Percentiles rank a stretch among this genome's conserved stretches.
Evolutionary conservation across 92 coral and sea anemone genomes (phyloP).

Genomic region (Metridium senile): DNA sequence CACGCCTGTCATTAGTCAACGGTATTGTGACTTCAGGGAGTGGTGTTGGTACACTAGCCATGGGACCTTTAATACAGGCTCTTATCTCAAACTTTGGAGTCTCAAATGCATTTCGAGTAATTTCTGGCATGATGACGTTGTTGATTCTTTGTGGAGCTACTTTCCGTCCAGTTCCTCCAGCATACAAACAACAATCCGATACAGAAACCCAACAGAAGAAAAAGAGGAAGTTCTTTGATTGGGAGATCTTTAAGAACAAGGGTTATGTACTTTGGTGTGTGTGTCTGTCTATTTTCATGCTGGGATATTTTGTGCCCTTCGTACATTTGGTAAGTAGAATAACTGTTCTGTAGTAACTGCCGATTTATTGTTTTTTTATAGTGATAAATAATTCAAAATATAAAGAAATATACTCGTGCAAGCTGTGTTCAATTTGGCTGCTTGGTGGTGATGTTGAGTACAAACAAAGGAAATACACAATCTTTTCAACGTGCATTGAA

Average conservation of each 20-base stretch:
- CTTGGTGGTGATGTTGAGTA: too few relatives aligned
- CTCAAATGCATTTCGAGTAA: slow-evolving; percentile 58
- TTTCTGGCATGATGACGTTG: slow-evolving; percentile 62
- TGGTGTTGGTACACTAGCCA: slow-evolving; percentile 78
- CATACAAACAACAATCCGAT: slow-evolving; percentile 34
- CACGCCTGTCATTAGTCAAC: slow-evolving; percentile 79
- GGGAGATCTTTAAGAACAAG: slow-evolving; percentile 83
- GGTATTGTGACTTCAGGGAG: slow-evolving; percentile 89
- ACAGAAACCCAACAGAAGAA: slow-evolving; percentile 19
- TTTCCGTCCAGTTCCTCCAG: slow-evolving; percentile 68
- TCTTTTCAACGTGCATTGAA: too few relatives aligned
- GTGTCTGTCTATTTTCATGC: slow-evolving; percentile 77
- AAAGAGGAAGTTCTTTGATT: slow-evolving; percentile 64
- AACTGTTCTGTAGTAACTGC: too few relatives aligned
- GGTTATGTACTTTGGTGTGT: slow-evolving; percentile 73
- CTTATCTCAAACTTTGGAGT: slow-evolving; percentile 55
- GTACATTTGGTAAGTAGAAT: slow-evolving; percentile 85
- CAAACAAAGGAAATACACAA: too few relatives aligned
- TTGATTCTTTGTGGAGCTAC: slow-evolving; percentile 68
- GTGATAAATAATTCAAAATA: too few relatives aligned
- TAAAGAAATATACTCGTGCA: too few relatives aligned
- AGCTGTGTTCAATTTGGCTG: too few relatives aligned
- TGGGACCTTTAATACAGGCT: slow-evolving; percentile 68
- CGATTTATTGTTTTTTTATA: too few relatives aligned
- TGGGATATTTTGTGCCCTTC: slow-evolving; percentile 95